Evolutionary conservation across 2,888 invertebrate genomes (phyloP), one percentile per base, ranked within the genome.

Genomic region (Epinotia ramella): DNA sequence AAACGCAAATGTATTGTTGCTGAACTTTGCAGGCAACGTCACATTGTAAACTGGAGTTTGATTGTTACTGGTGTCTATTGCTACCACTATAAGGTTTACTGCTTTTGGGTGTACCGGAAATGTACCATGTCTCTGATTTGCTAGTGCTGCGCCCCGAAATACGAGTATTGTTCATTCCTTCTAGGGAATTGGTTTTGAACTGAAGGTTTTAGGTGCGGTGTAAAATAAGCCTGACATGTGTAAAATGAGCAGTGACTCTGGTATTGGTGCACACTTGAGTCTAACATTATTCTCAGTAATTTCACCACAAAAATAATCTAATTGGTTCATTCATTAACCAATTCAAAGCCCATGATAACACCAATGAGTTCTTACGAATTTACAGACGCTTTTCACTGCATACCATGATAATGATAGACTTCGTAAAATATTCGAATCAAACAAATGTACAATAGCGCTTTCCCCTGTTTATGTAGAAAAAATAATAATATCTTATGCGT

Each of bases 161-260:
- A 88, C 88, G 87, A 89, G 88, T 88, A 91, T 91, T 91, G 91
- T 91, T 89, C 88, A 88, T 86, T 89, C 84, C 85, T 81, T 87
- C 88, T 88, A 90, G 89, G 88, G 90, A 89, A 91, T 91, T 91
- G 89, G 87, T 87, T 85, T 84, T 84, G 86, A 88, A 90, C 70
- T 71, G 73, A 78, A 79, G 74, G 75, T 75, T 79, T 77, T 78
- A 76, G 76, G 69, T 73, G 67, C 63, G 64, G 76, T 72, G 76
- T 79, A 40, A 40, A 40, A 78, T 80, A 78, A 77, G 77, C 71
- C 67, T 76, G 68, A 71, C 69, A 67, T 46, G 70, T 33, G 13
- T 20, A 40, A 20, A 3, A 9, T 28, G 13, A 57, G n/a, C 24
- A n/a, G 4, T 56, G 33, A 46, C 2, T 18, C 12, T 33, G 7